Conservation (phyloP, 2,888 invertebrate species). For the Acleris sparsana region DNA sequence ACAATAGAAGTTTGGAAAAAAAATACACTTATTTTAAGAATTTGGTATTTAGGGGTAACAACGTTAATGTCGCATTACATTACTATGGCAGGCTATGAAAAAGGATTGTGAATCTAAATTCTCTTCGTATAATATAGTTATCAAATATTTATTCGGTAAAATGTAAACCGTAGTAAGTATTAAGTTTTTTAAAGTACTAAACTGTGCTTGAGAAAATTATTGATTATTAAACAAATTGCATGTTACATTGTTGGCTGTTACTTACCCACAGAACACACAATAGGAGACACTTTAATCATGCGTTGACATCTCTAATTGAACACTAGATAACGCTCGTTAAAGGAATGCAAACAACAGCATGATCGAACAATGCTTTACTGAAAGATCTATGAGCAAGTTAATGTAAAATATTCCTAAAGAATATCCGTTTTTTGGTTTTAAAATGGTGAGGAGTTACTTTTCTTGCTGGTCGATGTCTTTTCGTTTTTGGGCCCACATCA, state of each 20-base stretch:
- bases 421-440: slow-evolving; percentile 1
- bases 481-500: background rate
- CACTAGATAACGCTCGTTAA: slow-evolving; percentile 15
- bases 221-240: slow-evolving; percentile 18
- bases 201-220: background rate
- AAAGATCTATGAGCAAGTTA: slow-evolving; percentile 7
- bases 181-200: too few relatives aligned
- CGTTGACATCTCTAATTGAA: slow-evolving; percentile 23
- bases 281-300: slow-evolving; percentile 14
- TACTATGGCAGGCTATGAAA: background rate
- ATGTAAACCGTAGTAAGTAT: too few relatives aligned
- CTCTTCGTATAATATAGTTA: background rate
- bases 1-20: too few relatives aligned
- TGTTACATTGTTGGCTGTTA: slow-evolving; percentile 17
- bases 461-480: slow-evolving; percentile 3
- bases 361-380: slow-evolving; percentile 25
- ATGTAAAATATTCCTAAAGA: background rate
- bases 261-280: slow-evolving; percentile 7
- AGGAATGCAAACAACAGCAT: slow-evolving; percentile 24
- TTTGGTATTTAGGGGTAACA: too few relatives aligned
- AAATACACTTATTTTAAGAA: too few relatives aligned
- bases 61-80: background rate
- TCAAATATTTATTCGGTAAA: background rate
- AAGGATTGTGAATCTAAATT: background rate
- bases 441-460: background rate